Base-by-base conservation (phyloP, 92 coral and sea anemone species). In the Epizoanthus illoricatus region DNA sequence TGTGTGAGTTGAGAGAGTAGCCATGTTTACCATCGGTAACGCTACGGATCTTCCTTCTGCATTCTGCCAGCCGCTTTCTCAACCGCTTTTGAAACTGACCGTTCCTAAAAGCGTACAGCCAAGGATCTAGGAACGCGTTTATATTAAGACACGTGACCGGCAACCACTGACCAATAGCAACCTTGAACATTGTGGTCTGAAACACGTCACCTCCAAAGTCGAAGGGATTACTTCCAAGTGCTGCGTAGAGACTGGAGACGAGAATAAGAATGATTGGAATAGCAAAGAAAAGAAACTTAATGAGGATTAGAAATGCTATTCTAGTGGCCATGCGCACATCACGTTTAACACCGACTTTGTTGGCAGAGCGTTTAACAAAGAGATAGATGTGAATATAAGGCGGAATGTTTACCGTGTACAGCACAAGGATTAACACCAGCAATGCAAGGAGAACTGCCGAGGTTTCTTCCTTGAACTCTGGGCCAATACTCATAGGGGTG, bases 101-200 rank as follows among this genome's bases (percentile, higher is more conserved):
- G 75, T 92, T 92, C 62, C 90, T 81, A 74, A 84, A 92, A 4
- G 95, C 92, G 36, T 89, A 92, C 63, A 92, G 83, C 40, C 89
- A 89, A 10, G 95, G 95, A 58, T 92, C 95, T 63, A 89, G 86
- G 42, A 92, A 71, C 64, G 95, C 88, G 68, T 92, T 92, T 23
- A 92, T 87, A 36, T 87, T 89, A 78, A 92, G 85, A 69, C 95
- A 92, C 57, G 95, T 92, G 72, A 92, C 95, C 0, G 95, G 95
- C 2, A 92, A 82, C 95, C 95, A 92, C 85, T 92, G 95, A 41
- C 95, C 95, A 57, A 89, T 85, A 18, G 80, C 73, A 76, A 92
- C 90, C 80, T 92, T 92, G 75, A 85, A 89, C 55, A 85, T 76
- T 49, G 92, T 92, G 73, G 89, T 89, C 90, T 89, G 65, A 74